A percentile compares a stretch with the other conserved stretches of the same genome.
Evolutionary conservation across 92 coral and sea anemone species (phyloP).

Genomic region (Paragorgia papillata): DNA sequence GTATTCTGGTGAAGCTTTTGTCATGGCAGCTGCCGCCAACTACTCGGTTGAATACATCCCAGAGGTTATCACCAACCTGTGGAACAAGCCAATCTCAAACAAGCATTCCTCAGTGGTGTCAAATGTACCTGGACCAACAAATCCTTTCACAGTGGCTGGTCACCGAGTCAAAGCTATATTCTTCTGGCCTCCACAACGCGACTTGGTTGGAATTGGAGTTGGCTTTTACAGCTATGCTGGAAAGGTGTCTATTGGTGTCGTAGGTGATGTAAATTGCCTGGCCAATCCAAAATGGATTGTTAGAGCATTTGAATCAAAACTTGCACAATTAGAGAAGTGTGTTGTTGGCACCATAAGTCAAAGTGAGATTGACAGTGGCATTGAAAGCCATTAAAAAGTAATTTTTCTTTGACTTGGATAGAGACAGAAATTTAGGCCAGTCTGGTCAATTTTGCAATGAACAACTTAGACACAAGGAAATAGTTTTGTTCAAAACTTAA

Average conservation of each 20-base stretch:
- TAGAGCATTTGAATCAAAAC: constrained; percentile 62
- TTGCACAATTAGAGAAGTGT: constrained; percentile 22
- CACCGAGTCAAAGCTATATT: constrained; percentile 53
- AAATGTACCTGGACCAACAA: constrained; percentile 88
- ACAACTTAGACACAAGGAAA: too few species aligned
- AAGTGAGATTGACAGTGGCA: constrained; percentile 31
- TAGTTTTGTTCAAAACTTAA: too few species aligned
- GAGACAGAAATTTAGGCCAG: too few species aligned
- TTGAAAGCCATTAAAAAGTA: constrained; percentile 16
- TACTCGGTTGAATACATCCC: constrained; percentile 66
- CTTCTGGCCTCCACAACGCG: constrained; percentile 90
- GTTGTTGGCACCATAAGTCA: background rate
- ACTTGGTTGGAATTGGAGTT: constrained; percentile 76
- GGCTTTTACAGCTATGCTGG: constrained; percentile 84
- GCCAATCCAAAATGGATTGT: constrained; percentile 68
- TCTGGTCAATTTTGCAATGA: background rate
- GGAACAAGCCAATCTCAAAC: constrained; percentile 46
- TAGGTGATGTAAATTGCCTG: constrained; percentile 69
- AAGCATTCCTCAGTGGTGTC: constrained; percentile 82
- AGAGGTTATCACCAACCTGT: constrained; percentile 56
- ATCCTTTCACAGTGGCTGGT: constrained; percentile 60
- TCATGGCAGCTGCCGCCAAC: constrained; percentile 57
- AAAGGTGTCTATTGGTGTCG: constrained; percentile 73
- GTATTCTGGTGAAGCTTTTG: constrained; percentile 81
- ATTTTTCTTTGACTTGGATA: too few species aligned